These are phyloP conservation scores for Tiliacea aurago DNA, from an alignment of 2,888 invertebrate species.

Conservation along the genomic window DNA sequence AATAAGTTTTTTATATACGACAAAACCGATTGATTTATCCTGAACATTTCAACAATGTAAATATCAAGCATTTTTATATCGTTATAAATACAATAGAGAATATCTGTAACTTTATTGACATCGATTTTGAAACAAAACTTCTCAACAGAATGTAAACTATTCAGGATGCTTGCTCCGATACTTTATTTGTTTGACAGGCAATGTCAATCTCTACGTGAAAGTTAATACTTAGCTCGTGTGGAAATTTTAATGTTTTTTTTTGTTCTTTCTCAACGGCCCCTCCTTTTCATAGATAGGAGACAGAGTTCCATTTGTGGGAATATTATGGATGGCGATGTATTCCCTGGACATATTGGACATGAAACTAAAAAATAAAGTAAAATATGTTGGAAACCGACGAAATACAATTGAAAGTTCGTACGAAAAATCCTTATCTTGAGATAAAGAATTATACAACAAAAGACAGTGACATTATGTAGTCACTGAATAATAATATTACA, in stretches of 20 bases:
- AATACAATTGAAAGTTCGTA: background rate
- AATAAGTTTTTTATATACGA: background rate
- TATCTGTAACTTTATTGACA: background rate
- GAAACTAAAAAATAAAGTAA: background rate
- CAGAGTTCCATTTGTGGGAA: background rate
- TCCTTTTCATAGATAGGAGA: background rate
- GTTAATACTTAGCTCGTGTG: no score
- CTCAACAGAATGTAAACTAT: background rate
- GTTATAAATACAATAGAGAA: background rate
- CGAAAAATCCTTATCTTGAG: background rate
- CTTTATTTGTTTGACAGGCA: background rate
- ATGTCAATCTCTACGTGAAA: background rate
- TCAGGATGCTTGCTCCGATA: background rate
- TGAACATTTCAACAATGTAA: background rate
- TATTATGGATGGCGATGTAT: background rate
- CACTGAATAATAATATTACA: slow-evolving; percentile 10
- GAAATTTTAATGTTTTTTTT: background rate
- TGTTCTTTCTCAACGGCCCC: background rate
- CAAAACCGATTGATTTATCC: background rate
- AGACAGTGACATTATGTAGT: background rate
- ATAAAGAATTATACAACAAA: slow-evolving; percentile 4
- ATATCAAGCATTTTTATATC: background rate
- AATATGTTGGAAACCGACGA: background rate
- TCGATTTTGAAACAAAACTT: background rate
- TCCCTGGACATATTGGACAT: background rate